Evolutionary conservation across 2,888 invertebrate species (phyloP), one percentile per base, ranked within the genome.

Genomic region (Drosophila kokeensis): DNA sequence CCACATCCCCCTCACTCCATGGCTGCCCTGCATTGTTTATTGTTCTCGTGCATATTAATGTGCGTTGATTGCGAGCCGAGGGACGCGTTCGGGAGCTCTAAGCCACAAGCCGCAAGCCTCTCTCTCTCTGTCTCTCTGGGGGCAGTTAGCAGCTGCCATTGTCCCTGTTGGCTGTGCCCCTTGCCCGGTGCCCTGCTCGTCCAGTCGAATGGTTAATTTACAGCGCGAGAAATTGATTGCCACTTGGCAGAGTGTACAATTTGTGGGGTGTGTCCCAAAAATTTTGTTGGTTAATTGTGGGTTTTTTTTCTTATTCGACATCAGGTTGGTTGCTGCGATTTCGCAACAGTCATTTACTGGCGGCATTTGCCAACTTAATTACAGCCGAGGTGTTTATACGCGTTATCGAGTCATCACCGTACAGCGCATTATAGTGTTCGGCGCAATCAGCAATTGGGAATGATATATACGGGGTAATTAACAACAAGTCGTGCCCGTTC

Each of bases 11-110:
- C 32, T 27, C 36, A 1, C 60, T 15, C 7, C n/a, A 40, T 30
- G 15, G 21, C 49, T 36, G 7, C 58, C 49, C 65, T 55, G 62
- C 79, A 87, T 87, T 83, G 89, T 90, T 89, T 89, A 91, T 90
- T 91, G 91, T 87, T 86, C 87, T 87, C 85, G 81, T 91, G 90
- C 86, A 91, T 92, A 91, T 91, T 92, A 91, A 92, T 91, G 90
- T 86, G 73, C 88, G 85, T 78, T 85, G 85, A 85, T 85, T 85
- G 87, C 81, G 84, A 52, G 91, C 58, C 79, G 45, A 73, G 81
- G 69, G 81, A 74, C 38, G 40, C 13, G 10, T 7, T 38, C n/a
- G 55, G 18, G 75, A 66, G 71, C 76, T 65, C 57, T 69, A 72
- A 76, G 81, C 68, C 66, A 48, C 77, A 66, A 60, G 50, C 50